Evolutionary conservation across 2,797 vertebrate species (phyloP), one percentile per base, ranked within the genome.

Genomic region (Taenioides sp.): DNA sequence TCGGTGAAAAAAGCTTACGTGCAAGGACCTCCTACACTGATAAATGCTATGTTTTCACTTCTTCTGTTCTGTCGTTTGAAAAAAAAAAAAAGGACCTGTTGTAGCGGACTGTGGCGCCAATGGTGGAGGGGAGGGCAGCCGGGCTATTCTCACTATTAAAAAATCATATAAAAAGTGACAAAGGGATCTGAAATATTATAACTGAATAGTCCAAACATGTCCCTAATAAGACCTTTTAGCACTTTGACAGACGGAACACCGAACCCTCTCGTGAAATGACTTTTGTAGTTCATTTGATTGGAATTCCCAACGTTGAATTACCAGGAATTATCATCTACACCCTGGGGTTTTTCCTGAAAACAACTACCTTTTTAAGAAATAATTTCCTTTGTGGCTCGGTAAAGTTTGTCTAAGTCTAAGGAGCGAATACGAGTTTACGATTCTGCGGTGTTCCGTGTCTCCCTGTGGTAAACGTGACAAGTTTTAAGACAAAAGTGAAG

Each of bases 21-120:
- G 72, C 74, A 64, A 91, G 89, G 88, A 89, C 86, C 87, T 91
- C 80, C 75, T 77, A 71, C 85, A 86, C 84, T 72, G 76, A 92
- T 83, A 66, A 5, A 82, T 72, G 81, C 83, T 88, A 86, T 81
- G 71, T 82, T 88, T 79, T 90, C 82, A 90, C 84, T 82, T 90
- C 77, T 90, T 77, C 54, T 57, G 54, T 86, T 81, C 86, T 89
- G 82, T 91, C 80, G 73, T 89, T 88, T 86, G 77, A 84, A 82
- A 89, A 86, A 85, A 83, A 82, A 86, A 86, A 77, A 89, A 92
- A 86, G 87, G 86, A 91, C 88, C 88, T 89, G 89, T 88, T 89
- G 90, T 84, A 86, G 73, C 74, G 78, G 84, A 89, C 85, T 82
- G 76, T 78, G 81, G 76, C 64, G 88, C 85, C 77, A 80, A 75